Evolutionary conservation across 2,888 invertebrate genomes (phyloP).

Genomic region (Heliconius erato): DNA sequence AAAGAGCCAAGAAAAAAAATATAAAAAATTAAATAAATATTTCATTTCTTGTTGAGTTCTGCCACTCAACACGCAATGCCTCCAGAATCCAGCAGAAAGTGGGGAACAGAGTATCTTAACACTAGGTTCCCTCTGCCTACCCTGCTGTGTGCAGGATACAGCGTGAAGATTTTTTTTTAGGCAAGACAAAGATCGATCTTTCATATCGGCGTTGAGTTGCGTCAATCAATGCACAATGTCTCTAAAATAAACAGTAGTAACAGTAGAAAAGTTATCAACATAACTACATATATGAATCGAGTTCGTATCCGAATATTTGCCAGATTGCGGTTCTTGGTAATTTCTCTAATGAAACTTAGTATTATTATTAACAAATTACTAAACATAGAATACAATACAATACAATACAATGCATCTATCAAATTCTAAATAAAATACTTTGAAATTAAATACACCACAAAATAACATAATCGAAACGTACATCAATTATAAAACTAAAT

Average conservation of each 20-base stretch:
- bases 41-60: no score
- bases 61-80: no score
- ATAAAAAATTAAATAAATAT: no score
- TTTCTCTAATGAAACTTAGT: not conserved
- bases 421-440: not conserved
- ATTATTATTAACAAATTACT: not conserved
- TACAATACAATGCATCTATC: not conserved
- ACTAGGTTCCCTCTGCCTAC: no score
- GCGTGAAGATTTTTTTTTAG: no score
- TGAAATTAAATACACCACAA: not conserved
- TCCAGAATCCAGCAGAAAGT: no score
- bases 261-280: not conserved
- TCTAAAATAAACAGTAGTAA: not conserved
- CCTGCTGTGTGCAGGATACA: no score
- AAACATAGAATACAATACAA: no score
- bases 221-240: not conserved
- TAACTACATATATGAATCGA: not conserved
- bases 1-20: no score
- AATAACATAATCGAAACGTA: not conserved
- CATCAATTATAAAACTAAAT: constrained; percentile 19
- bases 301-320: not conserved
- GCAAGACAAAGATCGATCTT: not conserved
- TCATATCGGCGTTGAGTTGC: not conserved
- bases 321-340: not conserved
- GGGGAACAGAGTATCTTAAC: no score